Evolutionary conservation across 2,797 vertebrate species (phyloP).

Genomic region (Microtus californicus): DNA sequence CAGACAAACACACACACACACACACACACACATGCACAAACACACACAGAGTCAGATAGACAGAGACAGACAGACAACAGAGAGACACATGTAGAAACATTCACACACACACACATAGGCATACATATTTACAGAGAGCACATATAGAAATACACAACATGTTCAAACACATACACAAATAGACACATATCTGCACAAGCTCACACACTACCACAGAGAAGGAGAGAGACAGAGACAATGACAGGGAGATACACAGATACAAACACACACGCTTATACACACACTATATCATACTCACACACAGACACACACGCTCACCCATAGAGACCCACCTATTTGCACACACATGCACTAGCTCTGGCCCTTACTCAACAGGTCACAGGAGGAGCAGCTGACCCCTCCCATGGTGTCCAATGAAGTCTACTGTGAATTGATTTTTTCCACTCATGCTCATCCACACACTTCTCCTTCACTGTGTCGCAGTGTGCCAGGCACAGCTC

Average conservation of each 20-base stretch:
- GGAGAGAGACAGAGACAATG: background rate
- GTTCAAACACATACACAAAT: background rate
- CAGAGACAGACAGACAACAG: background rate
- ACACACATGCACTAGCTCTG: background rate
- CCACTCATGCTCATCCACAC: no score
- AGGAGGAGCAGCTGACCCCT: background rate
- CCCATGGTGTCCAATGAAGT: background rate
- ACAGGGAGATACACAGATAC: background rate
- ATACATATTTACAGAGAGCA: background rate
- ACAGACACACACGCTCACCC: background rate
- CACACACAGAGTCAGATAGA: background rate
- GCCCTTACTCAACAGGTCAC: background rate
- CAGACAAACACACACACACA: background rate
- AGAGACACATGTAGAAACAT: background rate
- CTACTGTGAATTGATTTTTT: background rate
- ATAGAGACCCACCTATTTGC: background rate
- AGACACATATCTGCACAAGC: background rate
- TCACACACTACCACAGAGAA: background rate
- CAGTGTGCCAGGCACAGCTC: background rate
- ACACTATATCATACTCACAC: background rate
- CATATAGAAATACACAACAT: background rate
- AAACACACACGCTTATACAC: background rate
- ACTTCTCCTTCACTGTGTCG: background rate
- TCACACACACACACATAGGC: no score
- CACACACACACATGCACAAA: background rate